Base-by-base conservation (phyloP, 2,888 invertebrate genomes). In the Minunthozetes semirufus region DNA sequence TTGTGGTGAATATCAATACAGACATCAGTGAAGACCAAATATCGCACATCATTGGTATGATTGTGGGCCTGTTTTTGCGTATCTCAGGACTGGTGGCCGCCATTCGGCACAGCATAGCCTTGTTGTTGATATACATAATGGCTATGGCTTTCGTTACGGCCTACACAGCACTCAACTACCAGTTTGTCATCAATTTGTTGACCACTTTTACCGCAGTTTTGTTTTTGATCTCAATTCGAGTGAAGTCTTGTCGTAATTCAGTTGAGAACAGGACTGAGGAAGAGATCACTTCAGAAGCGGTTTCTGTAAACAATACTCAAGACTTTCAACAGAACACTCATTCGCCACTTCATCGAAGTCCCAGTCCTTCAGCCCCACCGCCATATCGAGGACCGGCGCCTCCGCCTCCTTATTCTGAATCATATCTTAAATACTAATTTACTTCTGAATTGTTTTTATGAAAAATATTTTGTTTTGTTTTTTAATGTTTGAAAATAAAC, bases 161-260 rank as follows among this genome's bases (percentile, higher is more conserved):
- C 25, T 19, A 22, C 19, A 56, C 56, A 17, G 17, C 56, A 25
- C 25, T 56, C 25, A 56, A 56, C 25, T 13, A 17, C 11, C 56
- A 56, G n/a, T 56, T 56, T 25, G 25, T 19, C n/a, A 25, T 56
- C 56, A 56, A 56, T 56, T 56, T 56, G 25, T 56, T 56, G 56
- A 56, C 56, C 3, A 56, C 56, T 19, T 22, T 56, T 11, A 56
- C 25, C 17, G 56, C 56, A 17, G 5, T 56, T 25, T 17, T 56
- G 17, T 56, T 22, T n/a, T 8, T n/a, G 9, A 22, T 56, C 11
- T 13, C 22, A 17, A 56, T 56, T 3, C 46, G 17, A 8, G 15
- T 48, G 5, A 56, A 56, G 56, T 19, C 11, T 13, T 22, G 56
- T 22, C 33, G 33, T 33, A 33, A 33, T 33, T 56, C 56, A 19